Percentiles rank a stretch among this genome's conserved stretches.
These are phyloP conservation scores for Autographa pulchrina DNA, from an alignment of 2,888 invertebrate genomes.

Conservation along the genomic window DNA sequence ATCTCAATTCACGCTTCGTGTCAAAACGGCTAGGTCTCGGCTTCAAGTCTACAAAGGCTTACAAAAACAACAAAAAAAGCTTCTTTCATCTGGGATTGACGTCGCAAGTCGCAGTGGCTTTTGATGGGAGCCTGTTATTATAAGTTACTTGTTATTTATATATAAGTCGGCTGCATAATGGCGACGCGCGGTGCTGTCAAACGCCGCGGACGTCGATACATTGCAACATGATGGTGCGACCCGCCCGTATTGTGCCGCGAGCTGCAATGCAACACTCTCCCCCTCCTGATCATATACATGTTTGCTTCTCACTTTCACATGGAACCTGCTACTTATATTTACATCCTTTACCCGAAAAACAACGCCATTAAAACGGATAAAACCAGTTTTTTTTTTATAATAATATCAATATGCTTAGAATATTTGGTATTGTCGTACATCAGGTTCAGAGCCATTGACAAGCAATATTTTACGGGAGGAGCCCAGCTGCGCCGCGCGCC, in stretches of 20 bases:
- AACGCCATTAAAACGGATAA: slow-evolving; percentile 14
- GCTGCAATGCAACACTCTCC: slow-evolving; percentile 12
- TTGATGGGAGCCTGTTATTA: slow-evolving; percentile 66
- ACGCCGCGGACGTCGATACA: slow-evolving; percentile 40
- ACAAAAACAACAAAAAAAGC: slow-evolving; percentile 63
- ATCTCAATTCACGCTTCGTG: not conserved
- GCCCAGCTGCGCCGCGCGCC: slow-evolving; percentile 40
- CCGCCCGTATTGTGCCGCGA: slow-evolving; percentile 26
- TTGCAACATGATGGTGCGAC: slow-evolving; percentile 26
- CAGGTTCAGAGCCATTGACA: slow-evolving; percentile 15
- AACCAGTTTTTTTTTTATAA: slow-evolving; percentile 15
- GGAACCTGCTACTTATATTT: slow-evolving; percentile 28
- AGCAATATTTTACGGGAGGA: slow-evolving; percentile 17
- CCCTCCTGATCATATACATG: not conserved
- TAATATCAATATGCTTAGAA: slow-evolving; percentile 14
- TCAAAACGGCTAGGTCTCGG: slow-evolving; percentile 42
- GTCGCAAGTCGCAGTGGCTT: slow-evolving; percentile 54
- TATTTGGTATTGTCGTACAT: slow-evolving; percentile 38
- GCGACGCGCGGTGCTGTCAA: slow-evolving; percentile 40
- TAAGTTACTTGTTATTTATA: slow-evolving; percentile 64
- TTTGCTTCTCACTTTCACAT: slow-evolving; percentile 24
- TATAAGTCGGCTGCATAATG: slow-evolving; percentile 51
- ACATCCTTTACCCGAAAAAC: not conserved
- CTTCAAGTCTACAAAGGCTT: slow-evolving; percentile 55
- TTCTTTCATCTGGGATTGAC: slow-evolving; percentile 72